Base-by-base conservation (phyloP, 2,797 vertebrate species). In the Darevskia mixta region DNA sequence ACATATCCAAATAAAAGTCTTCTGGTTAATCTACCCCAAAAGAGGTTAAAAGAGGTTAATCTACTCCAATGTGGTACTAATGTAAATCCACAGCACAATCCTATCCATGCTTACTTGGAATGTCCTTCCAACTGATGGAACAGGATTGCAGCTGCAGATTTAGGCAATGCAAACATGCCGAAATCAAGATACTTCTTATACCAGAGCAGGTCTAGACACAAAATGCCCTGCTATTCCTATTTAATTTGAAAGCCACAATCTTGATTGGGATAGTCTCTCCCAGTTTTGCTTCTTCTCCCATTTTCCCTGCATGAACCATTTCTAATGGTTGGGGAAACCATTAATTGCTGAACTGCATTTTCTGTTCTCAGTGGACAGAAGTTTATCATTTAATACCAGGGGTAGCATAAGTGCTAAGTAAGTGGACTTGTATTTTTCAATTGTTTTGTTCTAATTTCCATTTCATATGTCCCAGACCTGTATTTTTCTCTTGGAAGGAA, bases 391-490 rank as follows among this genome's bases (percentile, higher is more conserved):
- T 82, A 82, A 71, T 82, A 89, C 85, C 91, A 81, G 35, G 93
- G 93, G 90, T 91, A 92, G 81, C 75, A 75, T 0, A 0, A 1
- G 3, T 92, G 88, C 91, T 93, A 93, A 94, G 1, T 0, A 45
- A 90, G 86, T 91, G 92, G 27, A 86, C 45, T 76, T 83, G 77
- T 84, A 79, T 41, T 92, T 93, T 92, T 76, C 69, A 94, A 91
- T 92, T 94, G 90, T 92, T 93, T 92, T 93, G 87, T 77, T 94
- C 93, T 92, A 91, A 94, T 95, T 95, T 95, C 92, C 89, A 91
- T 91, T 94, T 94, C 90, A 94, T 90, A 86, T 91, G 82, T 55
- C 80, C 87, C 92, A 90, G 88, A 94, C 90, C 79, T 87, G 78
- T 92, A 5, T 80, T 92, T 94, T 86, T 91, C 90, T 91, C 67